A percentile compares a stretch with the other conserved stretches of the same genome.
phyloP scores from a whole-genome alignment of 2,888 invertebrate genomes.

The Thymelicus acteon region DNA sequence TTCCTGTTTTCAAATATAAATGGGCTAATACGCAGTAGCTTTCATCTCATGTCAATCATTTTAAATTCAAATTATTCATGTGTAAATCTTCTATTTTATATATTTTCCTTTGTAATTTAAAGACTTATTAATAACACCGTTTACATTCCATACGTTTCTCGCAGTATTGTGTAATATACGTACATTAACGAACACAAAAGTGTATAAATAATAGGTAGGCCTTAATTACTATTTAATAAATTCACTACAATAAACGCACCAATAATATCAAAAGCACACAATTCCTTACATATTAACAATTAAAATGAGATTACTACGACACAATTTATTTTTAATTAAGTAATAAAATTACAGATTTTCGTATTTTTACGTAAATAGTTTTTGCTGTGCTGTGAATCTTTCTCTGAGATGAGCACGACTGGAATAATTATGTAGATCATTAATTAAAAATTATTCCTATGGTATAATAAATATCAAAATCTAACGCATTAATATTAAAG shows the following conservation, averaged over 20 bases:
- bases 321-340: not conserved
- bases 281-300: not conserved
- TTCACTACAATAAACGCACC: constrained; percentile 5
- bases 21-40: too few species aligned
- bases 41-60: too few species aligned
- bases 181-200: too few species aligned
- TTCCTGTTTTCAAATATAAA: too few species aligned
- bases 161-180: too few species aligned
- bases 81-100: too few species aligned
- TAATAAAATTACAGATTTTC: not conserved
- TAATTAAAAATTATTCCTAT: not conserved
- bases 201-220: not conserved
- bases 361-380: not conserved
- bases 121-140: too few species aligned
- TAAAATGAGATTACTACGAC: constrained; percentile 8
- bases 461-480: constrained; percentile 1
- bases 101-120: too few species aligned
- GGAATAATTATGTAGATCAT: constrained; percentile 4
- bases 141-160: too few species aligned
- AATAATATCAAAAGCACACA: constrained; percentile 17
- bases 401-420: not conserved
- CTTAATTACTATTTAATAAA: constrained; percentile 1
- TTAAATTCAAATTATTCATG: too few species aligned
- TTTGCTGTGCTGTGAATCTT: not conserved
- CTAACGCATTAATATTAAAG: not conserved